These are phyloP conservation scores for Bursaphelenchus okinawaensis DNA, from an alignment of 2,888 invertebrate genomes.

Conservation along the genomic window DNA sequence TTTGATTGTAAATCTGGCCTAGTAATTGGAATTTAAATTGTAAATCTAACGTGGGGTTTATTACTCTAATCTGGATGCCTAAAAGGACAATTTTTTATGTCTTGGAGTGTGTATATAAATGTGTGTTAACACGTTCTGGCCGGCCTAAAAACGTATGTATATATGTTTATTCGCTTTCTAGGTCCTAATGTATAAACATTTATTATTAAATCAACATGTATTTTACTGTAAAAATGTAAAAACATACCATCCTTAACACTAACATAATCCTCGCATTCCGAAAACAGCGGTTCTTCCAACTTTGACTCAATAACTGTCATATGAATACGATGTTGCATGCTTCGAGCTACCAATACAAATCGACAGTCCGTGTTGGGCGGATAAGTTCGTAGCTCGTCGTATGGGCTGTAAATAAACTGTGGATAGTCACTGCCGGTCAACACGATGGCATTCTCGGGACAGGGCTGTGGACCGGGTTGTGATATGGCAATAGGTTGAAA, in stretches of 20 bases:
- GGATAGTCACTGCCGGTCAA: conserved; percentile 20
- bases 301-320: conserved; percentile 25
- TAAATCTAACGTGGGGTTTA: too few relatives aligned
- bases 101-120: too few relatives aligned
- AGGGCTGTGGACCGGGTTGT: conserved; percentile 19
- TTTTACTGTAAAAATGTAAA: not conserved
- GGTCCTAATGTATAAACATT: not conserved
- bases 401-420: conserved; percentile 28
- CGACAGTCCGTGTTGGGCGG: conserved; percentile 33
- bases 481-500: not conserved
- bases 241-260: conserved; percentile 24
- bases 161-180: not conserved
- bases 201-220: not conserved
- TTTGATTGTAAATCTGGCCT: too few relatives aligned
- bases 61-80: too few relatives aligned
- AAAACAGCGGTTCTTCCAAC: conserved; percentile 30
- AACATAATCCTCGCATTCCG: conserved; percentile 32
- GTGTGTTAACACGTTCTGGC: not conserved
- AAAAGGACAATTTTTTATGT: too few relatives aligned
- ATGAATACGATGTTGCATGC: conserved; percentile 17
- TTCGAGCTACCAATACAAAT: conserved; percentile 24
- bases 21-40: too few relatives aligned
- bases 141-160: not conserved
- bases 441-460: conserved; percentile 30
- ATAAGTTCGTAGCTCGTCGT: conserved; percentile 22